Conservation (phyloP, 2,797 vertebrate genomes). For the Eutrigla gurnardus region DNA sequence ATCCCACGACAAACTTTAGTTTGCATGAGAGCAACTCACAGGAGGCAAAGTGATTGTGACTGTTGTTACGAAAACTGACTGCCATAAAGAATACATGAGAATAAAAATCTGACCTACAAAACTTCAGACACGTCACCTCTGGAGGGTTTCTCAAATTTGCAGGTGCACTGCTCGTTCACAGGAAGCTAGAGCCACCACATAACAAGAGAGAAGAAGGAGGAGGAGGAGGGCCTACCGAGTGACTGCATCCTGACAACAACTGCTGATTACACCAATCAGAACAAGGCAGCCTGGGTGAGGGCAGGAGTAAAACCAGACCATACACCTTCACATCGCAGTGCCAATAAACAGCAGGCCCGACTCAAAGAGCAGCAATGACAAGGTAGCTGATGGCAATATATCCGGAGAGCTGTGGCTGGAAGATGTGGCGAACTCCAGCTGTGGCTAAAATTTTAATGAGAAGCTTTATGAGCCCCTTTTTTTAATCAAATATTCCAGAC, state of each 20-base stretch:
- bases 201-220: slow-evolving; percentile 46
- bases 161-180: slow-evolving; percentile 76
- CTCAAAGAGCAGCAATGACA: slow-evolving; percentile 51
- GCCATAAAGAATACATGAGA: neutral
- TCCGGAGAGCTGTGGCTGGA: slow-evolving; percentile 38
- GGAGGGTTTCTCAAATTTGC: slow-evolving; percentile 57
- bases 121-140: slow-evolving; percentile 29
- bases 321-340: slow-evolving; percentile 71
- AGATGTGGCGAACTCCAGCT: slow-evolving; percentile 62
- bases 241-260: slow-evolving; percentile 77
- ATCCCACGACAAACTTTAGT: slow-evolving; percentile 53
- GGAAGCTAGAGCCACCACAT: slow-evolving; percentile 77
- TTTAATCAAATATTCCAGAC: slow-evolving; percentile 75
- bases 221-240: slow-evolving; percentile 48
- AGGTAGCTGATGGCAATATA: neutral
- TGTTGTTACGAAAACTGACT: slow-evolving; percentile 1
- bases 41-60: slow-evolving; percentile 9
- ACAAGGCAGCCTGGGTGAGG: slow-evolving; percentile 59
- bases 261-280: slow-evolving; percentile 77
- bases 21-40: slow-evolving; percentile 23
- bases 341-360: slow-evolving; percentile 65
- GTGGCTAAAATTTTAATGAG: slow-evolving; percentile 71
- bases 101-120: slow-evolving; percentile 9
- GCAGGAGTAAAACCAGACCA: slow-evolving; percentile 66
- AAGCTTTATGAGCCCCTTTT: slow-evolving; percentile 60